These are phyloP conservation scores for Euwallacea similis DNA, from an alignment of 1,140 invertebrate species.

Conservation along the genomic window DNA sequence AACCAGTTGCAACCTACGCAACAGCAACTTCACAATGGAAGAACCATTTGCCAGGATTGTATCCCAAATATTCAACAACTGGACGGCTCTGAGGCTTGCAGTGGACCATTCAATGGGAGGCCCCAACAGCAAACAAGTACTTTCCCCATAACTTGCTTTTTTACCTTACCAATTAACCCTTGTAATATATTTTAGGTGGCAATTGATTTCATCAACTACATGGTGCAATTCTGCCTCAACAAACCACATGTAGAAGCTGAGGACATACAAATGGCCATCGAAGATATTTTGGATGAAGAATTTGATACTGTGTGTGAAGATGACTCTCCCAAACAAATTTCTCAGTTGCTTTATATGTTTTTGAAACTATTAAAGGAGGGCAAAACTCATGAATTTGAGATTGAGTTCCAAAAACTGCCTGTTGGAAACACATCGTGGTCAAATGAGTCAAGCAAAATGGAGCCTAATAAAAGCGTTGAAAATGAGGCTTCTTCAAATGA, in stretches of 20 bases:
- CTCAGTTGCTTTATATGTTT: conserved; percentile 55
- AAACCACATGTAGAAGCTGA: conserved; percentile 59
- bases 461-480: conserved; percentile 22
- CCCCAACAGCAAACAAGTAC: conserved; percentile 63
- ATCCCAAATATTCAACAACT: conserved; percentile 65
- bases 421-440: conserved; percentile 36
- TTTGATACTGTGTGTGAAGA: conserved; percentile 68
- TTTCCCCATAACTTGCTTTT: background rate
- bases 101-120: conserved; percentile 69
- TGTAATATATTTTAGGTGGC: conserved; percentile 57
- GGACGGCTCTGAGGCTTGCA: conserved; percentile 64
- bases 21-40: conserved; percentile 40
- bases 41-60: conserved; percentile 59
- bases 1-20: background rate
- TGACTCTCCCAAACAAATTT: conserved; percentile 61
- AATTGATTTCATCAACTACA: conserved; percentile 61
- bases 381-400: conserved; percentile 49
- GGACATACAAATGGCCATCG: conserved; percentile 61
- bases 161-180: background rate
- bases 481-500: conserved; percentile 19
- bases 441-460: conserved; percentile 14
- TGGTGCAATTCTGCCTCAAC: conserved; percentile 61
- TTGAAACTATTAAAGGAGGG: conserved; percentile 52
- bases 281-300: conserved; percentile 67
- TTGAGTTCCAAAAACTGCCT: conserved; percentile 43